These are phyloP conservation scores for Alosa alosa DNA, from an alignment of 2,113 vertebrate genomes.

Conservation along the genomic window DNA sequence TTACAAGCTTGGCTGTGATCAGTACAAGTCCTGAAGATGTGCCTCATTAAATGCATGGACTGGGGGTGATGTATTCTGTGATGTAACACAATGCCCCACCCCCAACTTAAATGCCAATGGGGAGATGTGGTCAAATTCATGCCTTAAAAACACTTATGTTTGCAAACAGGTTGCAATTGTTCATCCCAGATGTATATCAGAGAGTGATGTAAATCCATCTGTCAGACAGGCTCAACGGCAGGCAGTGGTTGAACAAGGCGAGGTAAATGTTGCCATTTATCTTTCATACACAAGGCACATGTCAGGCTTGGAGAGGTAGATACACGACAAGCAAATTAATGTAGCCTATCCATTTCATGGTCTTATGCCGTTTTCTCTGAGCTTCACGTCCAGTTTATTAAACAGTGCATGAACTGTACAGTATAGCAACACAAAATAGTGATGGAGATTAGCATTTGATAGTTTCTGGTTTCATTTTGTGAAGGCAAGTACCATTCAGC, in stretches of 20 bases:
- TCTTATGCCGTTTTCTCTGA: too few relatives aligned
- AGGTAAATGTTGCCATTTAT: neutral
- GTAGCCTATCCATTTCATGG: too few relatives aligned
- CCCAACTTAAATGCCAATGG: neutral
- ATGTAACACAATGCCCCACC: neutral
- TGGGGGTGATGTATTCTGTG: neutral
- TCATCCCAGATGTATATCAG: neutral
- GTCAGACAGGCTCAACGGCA: neutral
- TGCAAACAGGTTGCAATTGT: neutral
- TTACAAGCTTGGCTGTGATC: neutral
- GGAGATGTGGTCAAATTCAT: neutral
- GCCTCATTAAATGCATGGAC: too few relatives aligned
- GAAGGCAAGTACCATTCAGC: neutral
- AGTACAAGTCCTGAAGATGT: too few relatives aligned
- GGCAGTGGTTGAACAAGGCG: neutral
- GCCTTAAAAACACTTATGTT: neutral
- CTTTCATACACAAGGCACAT: neutral
- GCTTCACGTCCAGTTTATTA: neutral
- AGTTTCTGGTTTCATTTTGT: neutral
- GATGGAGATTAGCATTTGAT: neutral
- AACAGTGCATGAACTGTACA: too few relatives aligned
- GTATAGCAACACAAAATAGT: neutral
- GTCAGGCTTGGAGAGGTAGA: too few relatives aligned
- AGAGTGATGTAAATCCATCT: neutral
- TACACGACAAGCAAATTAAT: too few relatives aligned